phyloP scores from a whole-genome alignment of 1,140 invertebrate genomes.

The Chrysoperla carnea region DNA sequence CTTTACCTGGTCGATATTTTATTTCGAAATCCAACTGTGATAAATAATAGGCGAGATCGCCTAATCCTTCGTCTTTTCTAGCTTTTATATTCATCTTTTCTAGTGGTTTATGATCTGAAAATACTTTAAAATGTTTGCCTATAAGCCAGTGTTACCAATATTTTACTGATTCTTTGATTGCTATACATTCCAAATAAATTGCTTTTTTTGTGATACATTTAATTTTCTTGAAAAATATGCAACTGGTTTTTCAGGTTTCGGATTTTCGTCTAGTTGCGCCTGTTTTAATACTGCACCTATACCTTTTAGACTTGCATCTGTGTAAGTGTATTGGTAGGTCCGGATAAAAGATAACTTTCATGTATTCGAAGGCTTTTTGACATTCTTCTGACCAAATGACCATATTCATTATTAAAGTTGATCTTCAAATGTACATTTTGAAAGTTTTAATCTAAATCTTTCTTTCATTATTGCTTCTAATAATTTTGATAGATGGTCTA shows the following conservation, averaged over 20 bases:
- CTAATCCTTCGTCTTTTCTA: slow-evolving; percentile 16
- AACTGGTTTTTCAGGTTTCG: slow-evolving; percentile 9
- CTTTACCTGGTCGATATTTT: slow-evolving; percentile 17
- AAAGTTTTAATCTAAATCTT: too few relatives aligned
- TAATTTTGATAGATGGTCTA: too few relatives aligned
- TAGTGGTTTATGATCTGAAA: slow-evolving; percentile 21
- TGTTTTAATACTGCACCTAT: slow-evolving; percentile 19
- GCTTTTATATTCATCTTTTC: slow-evolving; percentile 21
- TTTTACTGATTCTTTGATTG: slow-evolving; percentile 21
- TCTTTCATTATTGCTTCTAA: too few relatives aligned
- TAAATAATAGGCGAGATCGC: slow-evolving; percentile 19
- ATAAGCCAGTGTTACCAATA: slow-evolving; percentile 23
- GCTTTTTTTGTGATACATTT: slow-evolving; percentile 16
- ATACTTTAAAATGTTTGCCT: slow-evolving; percentile 18
- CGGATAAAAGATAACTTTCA: too few relatives aligned
- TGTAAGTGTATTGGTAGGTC: too few relatives aligned
- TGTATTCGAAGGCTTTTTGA: too few relatives aligned
- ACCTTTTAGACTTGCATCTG: not conserved
- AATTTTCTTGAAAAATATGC: slow-evolving; percentile 18
- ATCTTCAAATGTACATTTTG: too few relatives aligned
- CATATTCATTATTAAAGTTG: too few relatives aligned
- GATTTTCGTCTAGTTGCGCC: slow-evolving; percentile 9
- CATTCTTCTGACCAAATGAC: too few relatives aligned
- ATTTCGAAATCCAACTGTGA: slow-evolving; percentile 20
- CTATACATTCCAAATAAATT: slow-evolving; percentile 18